These are phyloP conservation scores for Phyllostomus discolor DNA, from an alignment of 2,113 vertebrate species.

Conservation along the genomic window DNA sequence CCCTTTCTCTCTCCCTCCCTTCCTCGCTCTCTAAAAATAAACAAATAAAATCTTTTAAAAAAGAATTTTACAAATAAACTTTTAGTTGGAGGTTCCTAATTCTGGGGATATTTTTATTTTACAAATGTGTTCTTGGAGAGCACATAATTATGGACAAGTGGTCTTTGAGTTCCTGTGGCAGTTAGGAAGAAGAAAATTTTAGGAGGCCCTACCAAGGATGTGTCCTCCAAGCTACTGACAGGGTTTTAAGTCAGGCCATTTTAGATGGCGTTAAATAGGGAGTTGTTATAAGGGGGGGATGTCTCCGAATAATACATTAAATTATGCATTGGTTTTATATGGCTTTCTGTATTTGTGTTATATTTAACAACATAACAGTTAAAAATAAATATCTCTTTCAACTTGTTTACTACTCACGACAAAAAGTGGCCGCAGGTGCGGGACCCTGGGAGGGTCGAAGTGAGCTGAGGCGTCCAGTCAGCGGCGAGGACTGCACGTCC, in stretches of 20 bases:
- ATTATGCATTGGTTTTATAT: background rate
- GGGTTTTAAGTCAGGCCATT: background rate
- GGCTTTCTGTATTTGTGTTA: background rate
- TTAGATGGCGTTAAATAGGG: background rate
- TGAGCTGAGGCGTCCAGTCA: too few relatives aligned
- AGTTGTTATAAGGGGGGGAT: background rate
- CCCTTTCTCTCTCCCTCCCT: too few relatives aligned
- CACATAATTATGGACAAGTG: background rate
- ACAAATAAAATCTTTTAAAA: too few relatives aligned
- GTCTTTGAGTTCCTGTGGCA: background rate
- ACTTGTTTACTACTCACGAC: background rate
- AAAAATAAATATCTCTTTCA: background rate
- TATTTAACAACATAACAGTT: background rate
- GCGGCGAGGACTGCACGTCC: accelerated
- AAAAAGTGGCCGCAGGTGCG: background rate
- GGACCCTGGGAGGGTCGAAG: background rate
- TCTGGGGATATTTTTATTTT: background rate
- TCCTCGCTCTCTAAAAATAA: too few relatives aligned
- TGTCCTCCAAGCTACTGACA: background rate
- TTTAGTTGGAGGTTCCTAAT: background rate
- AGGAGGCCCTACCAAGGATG: background rate
- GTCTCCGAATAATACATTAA: background rate
- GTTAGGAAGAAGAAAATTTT: background rate
- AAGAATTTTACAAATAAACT: background rate
- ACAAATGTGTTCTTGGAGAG: background rate